Percentiles rank a stretch among this genome's conserved stretches.
These are phyloP conservation scores for Orientallactaga bullata DNA, from an alignment of 2,113 vertebrate species.

Conservation along the genomic window DNA sequence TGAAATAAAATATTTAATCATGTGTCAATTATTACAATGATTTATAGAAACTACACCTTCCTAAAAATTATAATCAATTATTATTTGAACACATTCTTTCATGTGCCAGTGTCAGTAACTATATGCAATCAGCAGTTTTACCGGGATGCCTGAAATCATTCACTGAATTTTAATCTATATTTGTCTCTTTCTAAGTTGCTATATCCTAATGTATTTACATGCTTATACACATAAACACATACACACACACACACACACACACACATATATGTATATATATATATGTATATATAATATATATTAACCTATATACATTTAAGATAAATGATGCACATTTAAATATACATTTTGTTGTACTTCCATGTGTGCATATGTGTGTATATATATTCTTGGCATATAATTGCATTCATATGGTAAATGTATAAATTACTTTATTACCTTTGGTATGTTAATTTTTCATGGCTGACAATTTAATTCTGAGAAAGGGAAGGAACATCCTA, in stretches of 20 bases:
- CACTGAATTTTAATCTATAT: background rate
- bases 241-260: too few relatives aligned
- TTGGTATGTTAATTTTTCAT: background rate
- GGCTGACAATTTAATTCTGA: background rate
- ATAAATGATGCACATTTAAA: background rate
- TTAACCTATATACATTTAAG: background rate
- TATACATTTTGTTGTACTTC: background rate
- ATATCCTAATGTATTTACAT: background rate
- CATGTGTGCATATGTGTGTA: background rate
- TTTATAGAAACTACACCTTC: background rate
- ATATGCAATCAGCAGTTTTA: background rate
- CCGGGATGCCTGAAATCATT: background rate
- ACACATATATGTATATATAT: too few relatives aligned
- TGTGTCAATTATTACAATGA: background rate
- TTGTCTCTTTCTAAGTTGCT: background rate
- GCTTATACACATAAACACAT: too few relatives aligned
- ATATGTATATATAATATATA: too few relatives aligned
- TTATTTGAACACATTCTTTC: background rate
- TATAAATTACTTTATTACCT: background rate
- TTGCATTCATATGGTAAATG: background rate
- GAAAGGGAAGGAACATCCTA: background rate
- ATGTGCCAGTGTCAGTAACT: background rate
- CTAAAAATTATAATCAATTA: background rate
- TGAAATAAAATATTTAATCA: background rate
- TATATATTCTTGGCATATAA: background rate